Conservation (phyloP, 1,140 invertebrate genomes). For the Epicauta chinensis region DNA sequence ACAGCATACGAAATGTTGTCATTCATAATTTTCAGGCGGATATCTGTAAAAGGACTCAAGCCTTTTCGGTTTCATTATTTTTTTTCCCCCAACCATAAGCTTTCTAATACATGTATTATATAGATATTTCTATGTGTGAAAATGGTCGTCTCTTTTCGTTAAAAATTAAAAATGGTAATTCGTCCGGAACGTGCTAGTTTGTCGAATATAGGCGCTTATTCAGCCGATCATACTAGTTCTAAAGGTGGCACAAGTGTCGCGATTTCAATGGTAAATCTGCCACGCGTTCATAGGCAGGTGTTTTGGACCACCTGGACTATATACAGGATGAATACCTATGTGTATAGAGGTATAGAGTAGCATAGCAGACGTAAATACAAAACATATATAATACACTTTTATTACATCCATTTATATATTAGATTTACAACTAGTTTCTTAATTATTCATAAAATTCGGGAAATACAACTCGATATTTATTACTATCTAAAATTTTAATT, state of each 20-base stretch:
- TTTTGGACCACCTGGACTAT: slow-evolving; percentile 10
- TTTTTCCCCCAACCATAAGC: too few species aligned
- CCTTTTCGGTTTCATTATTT: neutral
- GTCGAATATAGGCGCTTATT: slow-evolving; percentile 7
- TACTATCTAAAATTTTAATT: too few species aligned
- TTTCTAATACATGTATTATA: too few species aligned
- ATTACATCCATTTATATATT: neutral
- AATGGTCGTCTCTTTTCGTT: too few species aligned
- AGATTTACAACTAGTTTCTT: too few species aligned
- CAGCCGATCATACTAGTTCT: neutral
- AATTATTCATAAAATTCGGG: too few species aligned
- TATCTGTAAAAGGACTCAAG: neutral
- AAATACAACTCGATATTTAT: too few species aligned
- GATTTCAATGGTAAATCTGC: slow-evolving; percentile 16
- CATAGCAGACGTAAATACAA: neutral
- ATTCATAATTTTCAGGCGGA: too few species aligned
- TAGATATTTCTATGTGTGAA: too few species aligned
- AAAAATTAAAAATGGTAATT: slow-evolving; percentile 7
- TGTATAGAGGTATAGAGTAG: neutral
- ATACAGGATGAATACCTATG: neutral
- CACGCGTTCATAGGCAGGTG: slow-evolving; percentile 13
- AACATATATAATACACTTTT: too few species aligned
- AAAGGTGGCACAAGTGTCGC: slow-evolving; percentile 13
- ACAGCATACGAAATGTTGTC: too few species aligned
- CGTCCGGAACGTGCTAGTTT: slow-evolving; percentile 5